Evolutionary conservation across 2,797 vertebrate genomes (phyloP), one percentile per base, ranked within the genome.

Genomic region (Falco biarmicus): DNA sequence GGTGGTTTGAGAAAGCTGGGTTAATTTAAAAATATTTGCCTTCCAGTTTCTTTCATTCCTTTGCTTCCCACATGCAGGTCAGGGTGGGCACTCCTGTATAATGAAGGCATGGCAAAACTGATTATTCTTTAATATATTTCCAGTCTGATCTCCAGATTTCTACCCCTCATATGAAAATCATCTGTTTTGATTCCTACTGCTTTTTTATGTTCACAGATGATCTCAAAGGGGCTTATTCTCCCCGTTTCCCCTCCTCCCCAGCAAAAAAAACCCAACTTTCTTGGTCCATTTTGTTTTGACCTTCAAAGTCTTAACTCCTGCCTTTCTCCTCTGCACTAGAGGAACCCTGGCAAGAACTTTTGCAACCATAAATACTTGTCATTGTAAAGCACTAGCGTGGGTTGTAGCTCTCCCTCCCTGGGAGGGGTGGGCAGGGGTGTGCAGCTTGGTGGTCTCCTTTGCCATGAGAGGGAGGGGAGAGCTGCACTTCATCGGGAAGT

Each of bases 331-430:
- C 61, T 39, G 66, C 43, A 21, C 77, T 69, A 39, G 81, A 71
- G 20, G 47, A 96, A 59, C 39, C 29, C 31, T 65, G 60, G 84
- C 74, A 78, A 88, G 94, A 95, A 92, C 54, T 89, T 95, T 66
- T 87, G 76, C 60, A 43, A 51, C 54, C 10, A 3, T 93, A 84
- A 93, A 81, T 87, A 96, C 69, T 65, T 9, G 75, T 78, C 65
- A 69, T 87, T 96, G 61, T 37, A 89, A 80, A 93, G 65, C 45
- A 78, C 43, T 87, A 89, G 45, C 43, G 59, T 16, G 50, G 78
- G 68, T 78, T 53, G 61, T 32, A 65, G 81, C 81, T 85, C 64
- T 93, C 45, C 15, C 63, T 89, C 48, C 48, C 32, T 0, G 2
- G 41, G 47, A 87, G 61, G 91, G 89, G 69, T 87, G 75, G 78